Evolutionary conservation across 64 coral and sea anemone species (phyloP), one percentile per base, ranked within the genome.

Genomic region (Porites lutea): DNA sequence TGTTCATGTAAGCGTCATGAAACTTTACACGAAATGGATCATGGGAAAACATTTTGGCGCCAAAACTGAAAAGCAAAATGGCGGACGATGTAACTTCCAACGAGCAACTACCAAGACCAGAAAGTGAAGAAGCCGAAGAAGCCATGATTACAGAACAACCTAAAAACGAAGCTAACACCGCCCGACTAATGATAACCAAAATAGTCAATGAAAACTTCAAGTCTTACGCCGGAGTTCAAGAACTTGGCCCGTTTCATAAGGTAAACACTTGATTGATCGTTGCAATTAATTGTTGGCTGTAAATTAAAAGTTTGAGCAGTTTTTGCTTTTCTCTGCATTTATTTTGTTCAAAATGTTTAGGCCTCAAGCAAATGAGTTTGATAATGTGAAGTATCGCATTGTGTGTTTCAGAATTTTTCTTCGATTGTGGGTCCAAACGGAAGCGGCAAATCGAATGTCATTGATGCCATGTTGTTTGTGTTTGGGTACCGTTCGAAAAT

Each of bases 161-260:
- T 22, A 45, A 20, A 74, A 6, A 50, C 10, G 91, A 70, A 13
- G 64, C 47, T 52, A 78, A 59, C 51, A 88, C 75, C 65, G 79
- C 91, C 8, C 90, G 97, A 70, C 83, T 99, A 54, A 99, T 99
- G 97, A 99, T 99, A 66, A 81, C 88, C 62, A 99, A 99, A 92
- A 99, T 99, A 64, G 97, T 99, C 8, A 96, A 94, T 79, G 94
- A 99, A 75, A 99, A 99, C 88, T 99, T 99, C 15, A 99, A 99
- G 76, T 99, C 97, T 0, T 99, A 99, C 70, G 97, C 97, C 51
- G 97, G 94, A 76, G 78, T 70, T 19, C 88, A 96, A 89, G 94
- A 94, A 89, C 88, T 99, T 77, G 97, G 97, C 13, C 97, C 97
- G 71, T 99, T 99, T 92, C 97, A 99, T 61, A 99, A 99, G 91